A percentile compares a stretch with the other conserved stretches of the same genome.
Conservation (phyloP, 2,797 vertebrate species). For the Cephalopachus bancanus region DNA sequence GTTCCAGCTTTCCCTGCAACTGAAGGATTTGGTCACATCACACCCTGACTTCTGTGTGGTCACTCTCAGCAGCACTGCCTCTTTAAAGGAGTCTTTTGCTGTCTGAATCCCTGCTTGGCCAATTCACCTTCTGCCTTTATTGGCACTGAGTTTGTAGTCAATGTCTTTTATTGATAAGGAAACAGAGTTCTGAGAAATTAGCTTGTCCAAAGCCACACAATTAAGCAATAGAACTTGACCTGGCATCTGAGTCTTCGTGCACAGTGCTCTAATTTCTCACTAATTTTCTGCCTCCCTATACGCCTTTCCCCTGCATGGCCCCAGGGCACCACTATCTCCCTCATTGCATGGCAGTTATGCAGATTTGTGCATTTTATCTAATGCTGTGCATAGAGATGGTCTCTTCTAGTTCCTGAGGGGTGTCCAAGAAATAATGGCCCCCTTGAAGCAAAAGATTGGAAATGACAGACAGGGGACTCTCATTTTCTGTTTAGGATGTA, state of each 20-base stretch:
- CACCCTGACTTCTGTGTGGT: not conserved
- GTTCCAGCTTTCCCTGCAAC: not conserved
- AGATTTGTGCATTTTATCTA: not conserved
- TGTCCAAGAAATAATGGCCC: not conserved
- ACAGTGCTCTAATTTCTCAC: not conserved
- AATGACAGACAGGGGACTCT: not conserved
- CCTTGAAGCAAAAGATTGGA: constrained; percentile 36
- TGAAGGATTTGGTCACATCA: not conserved
- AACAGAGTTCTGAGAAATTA: not conserved
- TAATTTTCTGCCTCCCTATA: not conserved
- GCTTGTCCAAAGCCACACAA: not conserved
- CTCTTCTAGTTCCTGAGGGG: not conserved
- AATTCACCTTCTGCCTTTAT: not conserved
- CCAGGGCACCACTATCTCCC: not conserved
- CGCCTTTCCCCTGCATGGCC: not conserved
- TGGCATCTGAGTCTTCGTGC: not conserved
- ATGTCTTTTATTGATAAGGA: not conserved
- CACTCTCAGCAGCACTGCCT: not conserved
- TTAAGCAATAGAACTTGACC: not conserved
- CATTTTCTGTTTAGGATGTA: not conserved
- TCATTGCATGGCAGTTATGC: not conserved
- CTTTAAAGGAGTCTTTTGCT: not conserved
- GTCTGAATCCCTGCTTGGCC: not conserved
- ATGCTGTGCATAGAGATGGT: not conserved
- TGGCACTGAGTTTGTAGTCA: not conserved